Conservation (phyloP, 2,888 invertebrate species). For the Aelia acuminata region DNA sequence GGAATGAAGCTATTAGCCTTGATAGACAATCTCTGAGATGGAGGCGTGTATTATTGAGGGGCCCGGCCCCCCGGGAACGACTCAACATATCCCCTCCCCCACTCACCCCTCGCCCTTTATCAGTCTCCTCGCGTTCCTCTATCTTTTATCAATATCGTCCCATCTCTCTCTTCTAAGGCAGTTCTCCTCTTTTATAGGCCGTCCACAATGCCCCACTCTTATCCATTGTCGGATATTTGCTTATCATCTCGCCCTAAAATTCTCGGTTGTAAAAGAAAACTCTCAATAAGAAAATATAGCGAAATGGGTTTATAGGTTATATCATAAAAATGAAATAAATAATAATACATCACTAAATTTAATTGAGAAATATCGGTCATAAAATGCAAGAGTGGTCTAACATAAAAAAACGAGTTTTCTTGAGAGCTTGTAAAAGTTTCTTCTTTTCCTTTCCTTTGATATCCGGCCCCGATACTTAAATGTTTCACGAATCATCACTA, state of each 20-base stretch:
- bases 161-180: background rate
- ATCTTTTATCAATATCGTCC: conserved; percentile 43
- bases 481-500: too few relatives aligned
- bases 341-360: too few relatives aligned
- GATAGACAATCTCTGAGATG: conserved; percentile 48
- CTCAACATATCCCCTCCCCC: conserved; percentile 41
- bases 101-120: conserved; percentile 34
- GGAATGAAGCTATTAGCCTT: conserved; percentile 39
- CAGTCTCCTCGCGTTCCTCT: conserved; percentile 1
- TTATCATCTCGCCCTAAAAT: background rate
- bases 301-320: background rate
- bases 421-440: too few relatives aligned
- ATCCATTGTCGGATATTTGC: background rate
- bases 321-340: too few relatives aligned
- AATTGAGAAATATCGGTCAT: too few relatives aligned
- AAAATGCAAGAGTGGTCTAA: too few relatives aligned
- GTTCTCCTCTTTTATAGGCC: background rate
- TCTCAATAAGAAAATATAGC: background rate
- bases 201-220: background rate
- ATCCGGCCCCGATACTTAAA: too few relatives aligned
- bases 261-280: background rate
- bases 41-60: conserved; percentile 36
- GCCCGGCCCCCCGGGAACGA: background rate
- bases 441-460: too few relatives aligned
- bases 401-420: too few relatives aligned